These are phyloP conservation scores for Leptopilina syphax DNA, from an alignment of 2,888 invertebrate species.

Conservation along the genomic window DNA sequence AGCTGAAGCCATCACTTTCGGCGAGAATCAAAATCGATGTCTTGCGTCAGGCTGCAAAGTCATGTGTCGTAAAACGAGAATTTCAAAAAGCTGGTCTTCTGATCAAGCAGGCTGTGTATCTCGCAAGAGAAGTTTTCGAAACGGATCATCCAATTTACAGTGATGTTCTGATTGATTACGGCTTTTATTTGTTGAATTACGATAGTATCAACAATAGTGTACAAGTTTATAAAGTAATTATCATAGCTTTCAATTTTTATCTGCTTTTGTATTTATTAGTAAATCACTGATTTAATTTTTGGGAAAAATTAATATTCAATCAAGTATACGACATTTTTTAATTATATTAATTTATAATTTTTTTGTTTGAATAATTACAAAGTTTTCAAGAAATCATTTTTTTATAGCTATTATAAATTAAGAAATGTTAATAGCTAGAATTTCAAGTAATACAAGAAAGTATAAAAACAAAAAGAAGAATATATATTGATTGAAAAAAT, in stretches of 20 bases:
- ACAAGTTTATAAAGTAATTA: constrained; percentile 85
- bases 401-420: too few relatives aligned
- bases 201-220: constrained; percentile 92
- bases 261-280: too few relatives aligned
- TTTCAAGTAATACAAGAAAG: too few relatives aligned
- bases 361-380: too few relatives aligned
- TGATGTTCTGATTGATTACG: constrained; percentile 91
- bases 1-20: constrained; percentile 82
- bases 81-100: constrained; percentile 89
- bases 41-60: constrained; percentile 90
- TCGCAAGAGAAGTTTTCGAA: constrained; percentile 82
- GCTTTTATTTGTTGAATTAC: constrained; percentile 92
- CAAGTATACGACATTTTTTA: too few relatives aligned
- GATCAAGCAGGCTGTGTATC: constrained; percentile 88
- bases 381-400: too few relatives aligned
- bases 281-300: too few relatives aligned
- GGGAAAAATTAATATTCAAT: too few relatives aligned
- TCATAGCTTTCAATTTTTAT: neutral
- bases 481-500: too few relatives aligned
- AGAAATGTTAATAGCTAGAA: too few relatives aligned
- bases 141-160: constrained; percentile 89
- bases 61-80: constrained; percentile 92
- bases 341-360: too few relatives aligned
- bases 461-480: too few relatives aligned
- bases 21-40: constrained; percentile 88